phyloP scores from a whole-genome alignment of 1,140 invertebrate genomes.

The Medauroidea extradentata region DNA sequence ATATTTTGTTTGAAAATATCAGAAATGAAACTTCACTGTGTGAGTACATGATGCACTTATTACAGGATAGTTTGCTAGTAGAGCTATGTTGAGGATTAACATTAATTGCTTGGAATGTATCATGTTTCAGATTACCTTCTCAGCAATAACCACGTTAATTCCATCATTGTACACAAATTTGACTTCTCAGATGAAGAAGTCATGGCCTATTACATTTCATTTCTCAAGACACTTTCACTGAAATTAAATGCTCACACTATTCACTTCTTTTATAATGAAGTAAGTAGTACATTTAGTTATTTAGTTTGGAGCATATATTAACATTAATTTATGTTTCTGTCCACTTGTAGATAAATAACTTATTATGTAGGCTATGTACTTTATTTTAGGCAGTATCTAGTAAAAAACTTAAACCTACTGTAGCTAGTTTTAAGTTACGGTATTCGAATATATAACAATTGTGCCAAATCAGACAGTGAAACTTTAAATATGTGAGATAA shows the following conservation, averaged over 20 bases:
- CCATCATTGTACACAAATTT: slow-evolving; percentile 99
- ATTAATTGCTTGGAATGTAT: slow-evolving; percentile 7
- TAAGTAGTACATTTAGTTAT: slow-evolving; percentile 50
- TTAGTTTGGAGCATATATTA: neutral
- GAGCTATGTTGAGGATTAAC: neutral
- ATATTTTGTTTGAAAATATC: slow-evolving; percentile 99
- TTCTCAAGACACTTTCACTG: slow-evolving; percentile 95
- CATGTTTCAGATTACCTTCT: slow-evolving; percentile 90
- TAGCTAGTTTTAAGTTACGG: no score
- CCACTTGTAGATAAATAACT: neutral
- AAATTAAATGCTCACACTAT: slow-evolving; percentile 99
- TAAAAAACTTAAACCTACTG: neutral
- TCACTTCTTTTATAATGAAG: slow-evolving; percentile 99
- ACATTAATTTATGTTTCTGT: neutral
- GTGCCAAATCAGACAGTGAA: no score
- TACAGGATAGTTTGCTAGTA: no score
- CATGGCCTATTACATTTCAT: slow-evolving; percentile 99
- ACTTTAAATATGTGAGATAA: no score
- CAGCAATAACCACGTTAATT: slow-evolving; percentile 99
- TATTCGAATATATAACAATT: no score
- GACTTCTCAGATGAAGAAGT: slow-evolving; percentile 99
- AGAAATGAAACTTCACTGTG: slow-evolving; percentile 97
- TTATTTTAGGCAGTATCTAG: neutral
- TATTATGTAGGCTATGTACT: neutral
- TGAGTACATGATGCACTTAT: slow-evolving; percentile 69